phyloP scores from a whole-genome alignment of 2,113 vertebrate genomes.

The Sylvietta virens region DNA sequence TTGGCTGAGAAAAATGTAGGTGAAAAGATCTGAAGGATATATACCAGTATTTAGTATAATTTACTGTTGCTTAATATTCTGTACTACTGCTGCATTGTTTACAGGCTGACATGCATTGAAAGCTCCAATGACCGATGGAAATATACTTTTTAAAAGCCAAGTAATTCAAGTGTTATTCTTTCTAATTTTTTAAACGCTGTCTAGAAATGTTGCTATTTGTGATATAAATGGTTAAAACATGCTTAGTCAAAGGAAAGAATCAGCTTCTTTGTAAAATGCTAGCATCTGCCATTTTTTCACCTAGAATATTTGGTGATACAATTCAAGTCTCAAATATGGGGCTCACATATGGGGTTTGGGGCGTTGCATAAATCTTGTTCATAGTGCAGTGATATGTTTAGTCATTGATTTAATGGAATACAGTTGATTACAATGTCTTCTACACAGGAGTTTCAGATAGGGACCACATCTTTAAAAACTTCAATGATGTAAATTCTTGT shows the following conservation, averaged over 20 bases:
- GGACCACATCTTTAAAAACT: neutral
- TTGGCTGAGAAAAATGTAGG: neutral
- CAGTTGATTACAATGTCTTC: neutral
- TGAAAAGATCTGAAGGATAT: fast-evolving
- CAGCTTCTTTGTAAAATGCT: neutral
- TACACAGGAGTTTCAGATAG: neutral
- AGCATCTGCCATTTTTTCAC: neutral
- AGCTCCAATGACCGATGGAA: neutral
- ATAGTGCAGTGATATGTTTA: neutral
- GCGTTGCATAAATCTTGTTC: neutral
- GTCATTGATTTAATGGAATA: neutral
- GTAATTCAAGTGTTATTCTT: neutral
- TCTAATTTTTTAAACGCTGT: neutral
- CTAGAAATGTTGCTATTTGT: neutral
- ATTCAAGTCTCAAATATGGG: neutral
- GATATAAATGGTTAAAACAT: neutral
- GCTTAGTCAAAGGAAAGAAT: neutral
- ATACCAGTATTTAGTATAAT: neutral
- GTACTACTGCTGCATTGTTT: neutral
- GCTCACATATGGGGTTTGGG: neutral
- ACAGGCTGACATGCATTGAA: neutral
- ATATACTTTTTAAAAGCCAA: neutral
- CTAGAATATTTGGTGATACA: neutral
- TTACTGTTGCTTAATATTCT: neutral
- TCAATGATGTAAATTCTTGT: neutral